Evolutionary conservation across 2,888 invertebrate genomes (phyloP), one percentile per base, ranked within the genome.

Genomic region (Sarcophaga carnaria): DNA sequence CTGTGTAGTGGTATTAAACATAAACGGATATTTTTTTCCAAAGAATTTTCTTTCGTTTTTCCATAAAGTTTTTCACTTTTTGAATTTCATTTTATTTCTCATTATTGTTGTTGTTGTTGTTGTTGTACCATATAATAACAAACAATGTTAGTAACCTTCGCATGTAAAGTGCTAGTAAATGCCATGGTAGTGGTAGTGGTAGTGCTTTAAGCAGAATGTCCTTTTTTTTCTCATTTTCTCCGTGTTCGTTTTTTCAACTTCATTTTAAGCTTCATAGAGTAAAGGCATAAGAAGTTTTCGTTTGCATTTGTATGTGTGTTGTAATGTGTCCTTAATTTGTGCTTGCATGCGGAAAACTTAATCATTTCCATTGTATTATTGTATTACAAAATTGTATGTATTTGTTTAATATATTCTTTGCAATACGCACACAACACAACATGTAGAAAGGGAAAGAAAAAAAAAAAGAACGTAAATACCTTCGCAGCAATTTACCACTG

Each of bases 341-440:
- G 81, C 86, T 89, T 66, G 85, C 87, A 88, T 86, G 88, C 88
- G 88, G 87, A 88, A 89, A 89, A 89, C 88, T 88, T 88, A 83
- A 89, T 88, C 86, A 89, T 88, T 89, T 86, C 74, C 77, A 88
- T 87, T 86, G 80, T 84, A 77, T 77, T 82, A 83, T 81, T 87
- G 78, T 81, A 79, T 14, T 87, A 82, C 79, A 79, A 37, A 37
- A 8, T 6, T 37, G 6, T 37, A 37, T 37, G 37, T 37, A 37
- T 37, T 86, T 82, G 70, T 74, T 89, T 88, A 88, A 89, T 86
- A 72, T 72, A 86, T 88, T 81, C 83, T 75, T 71, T 82, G 75
- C 54, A 62, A 78, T 81, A 75, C 49, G 12, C 72, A 76, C 22
- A 60, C 70, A 67, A 66, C 22, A 17, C n/a, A 60, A 14, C 59